phyloP scores from a whole-genome alignment of 1,140 invertebrate genomes.

The Dermatophagoides farinae region DNA sequence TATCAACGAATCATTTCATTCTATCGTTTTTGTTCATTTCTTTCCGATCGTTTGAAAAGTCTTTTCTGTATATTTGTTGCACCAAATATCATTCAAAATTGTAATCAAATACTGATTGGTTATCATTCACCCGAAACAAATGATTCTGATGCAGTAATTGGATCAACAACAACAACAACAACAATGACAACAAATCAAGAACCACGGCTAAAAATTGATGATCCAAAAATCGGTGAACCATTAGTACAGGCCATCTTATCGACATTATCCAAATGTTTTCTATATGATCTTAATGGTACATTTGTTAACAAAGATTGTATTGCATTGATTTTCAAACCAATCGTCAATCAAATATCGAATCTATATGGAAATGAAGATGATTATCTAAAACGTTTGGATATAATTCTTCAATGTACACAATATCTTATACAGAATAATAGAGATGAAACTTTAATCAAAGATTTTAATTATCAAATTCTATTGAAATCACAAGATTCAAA shows the following conservation, averaged over 20 bases:
- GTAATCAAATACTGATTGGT: background rate
- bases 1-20: conserved; percentile 53
- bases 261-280: conserved; percentile 52
- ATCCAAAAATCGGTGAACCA: background rate
- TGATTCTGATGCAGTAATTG: background rate
- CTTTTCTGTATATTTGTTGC: conserved; percentile 72
- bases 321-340: conserved; percentile 52
- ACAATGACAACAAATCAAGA: background rate
- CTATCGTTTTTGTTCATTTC: conserved; percentile 48
- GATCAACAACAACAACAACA: background rate
- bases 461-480: conserved; percentile 66
- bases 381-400: conserved; percentile 46
- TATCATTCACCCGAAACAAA: background rate
- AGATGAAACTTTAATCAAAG: conserved; percentile 68
- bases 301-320: conserved; percentile 68
- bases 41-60: conserved; percentile 60
- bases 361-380: conserved; percentile 36
- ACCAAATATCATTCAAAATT: conserved; percentile 33
- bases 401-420: conserved; percentile 53
- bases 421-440: conserved; percentile 24
- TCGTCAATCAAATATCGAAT: conserved; percentile 77
- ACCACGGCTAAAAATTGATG: background rate
- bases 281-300: conserved; percentile 45
- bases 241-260: conserved; percentile 32
- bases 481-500: conserved; percentile 59